phyloP scores from a whole-genome alignment of 2,888 invertebrate species.

The Dyspetes luteomarginatus region DNA sequence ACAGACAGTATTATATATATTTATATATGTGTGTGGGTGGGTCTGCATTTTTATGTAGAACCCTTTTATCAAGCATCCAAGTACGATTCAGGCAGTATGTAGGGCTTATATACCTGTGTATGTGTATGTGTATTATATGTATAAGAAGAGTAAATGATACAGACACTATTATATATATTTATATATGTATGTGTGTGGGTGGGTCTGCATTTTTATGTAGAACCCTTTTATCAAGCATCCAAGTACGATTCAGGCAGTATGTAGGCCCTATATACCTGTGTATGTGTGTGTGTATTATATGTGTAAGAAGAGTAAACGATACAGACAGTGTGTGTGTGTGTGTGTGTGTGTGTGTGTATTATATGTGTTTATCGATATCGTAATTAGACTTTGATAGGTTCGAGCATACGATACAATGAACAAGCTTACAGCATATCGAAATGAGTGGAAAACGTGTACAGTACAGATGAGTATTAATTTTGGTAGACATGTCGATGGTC shows the following conservation, averaged over 20 bases:
- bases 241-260: not conserved
- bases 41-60: too few relatives aligned
- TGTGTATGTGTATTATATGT: not conserved
- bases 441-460: constrained; percentile 31
- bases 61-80: not conserved
- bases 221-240: not conserved
- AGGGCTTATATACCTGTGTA: not conserved
- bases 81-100: not conserved
- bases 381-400: constrained; percentile 19
- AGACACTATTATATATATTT: not conserved
- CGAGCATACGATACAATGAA: not conserved
- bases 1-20: not conserved
- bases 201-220: too few relatives aligned
- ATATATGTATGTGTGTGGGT: not conserved
- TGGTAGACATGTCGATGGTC: not conserved
- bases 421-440: constrained; percentile 33
- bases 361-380: not conserved
- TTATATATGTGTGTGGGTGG: not conserved
- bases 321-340: not conserved
- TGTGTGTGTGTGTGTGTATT: not conserved
- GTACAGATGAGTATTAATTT: constrained; percentile 16
- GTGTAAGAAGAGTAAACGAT: not conserved
- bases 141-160: not conserved
- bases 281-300: not conserved
- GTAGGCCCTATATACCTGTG: not conserved